phyloP scores from a whole-genome alignment of 2,113 vertebrate genomes.

The Pandion haliaetus region DNA sequence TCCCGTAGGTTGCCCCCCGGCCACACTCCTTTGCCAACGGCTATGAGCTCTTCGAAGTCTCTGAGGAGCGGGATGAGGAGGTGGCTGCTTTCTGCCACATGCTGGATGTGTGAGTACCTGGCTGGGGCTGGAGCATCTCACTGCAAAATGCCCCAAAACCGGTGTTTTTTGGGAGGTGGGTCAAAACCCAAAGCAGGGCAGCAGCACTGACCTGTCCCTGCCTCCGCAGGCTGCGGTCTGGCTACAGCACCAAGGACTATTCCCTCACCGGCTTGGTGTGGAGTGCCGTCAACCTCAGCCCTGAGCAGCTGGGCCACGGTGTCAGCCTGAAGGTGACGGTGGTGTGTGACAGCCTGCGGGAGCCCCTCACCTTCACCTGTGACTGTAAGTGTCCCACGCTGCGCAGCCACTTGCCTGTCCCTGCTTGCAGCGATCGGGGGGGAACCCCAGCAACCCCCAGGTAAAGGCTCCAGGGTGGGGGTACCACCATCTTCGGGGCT shows the following conservation, averaged over 20 bases:
- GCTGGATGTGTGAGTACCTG: constrained; percentile 88
- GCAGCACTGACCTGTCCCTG: neutral
- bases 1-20: constrained; percentile 64
- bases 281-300: constrained; percentile 81
- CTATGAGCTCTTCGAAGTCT: constrained; percentile 94
- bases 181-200: no score
- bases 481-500: neutral
- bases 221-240: constrained; percentile 79
- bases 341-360: constrained; percentile 79
- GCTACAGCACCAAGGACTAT: constrained; percentile 72
- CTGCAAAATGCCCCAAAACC: neutral
- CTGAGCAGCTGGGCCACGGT: constrained; percentile 83
- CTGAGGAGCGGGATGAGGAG: constrained; percentile 94
- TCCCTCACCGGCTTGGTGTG: constrained; percentile 86
- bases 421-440: neutral
- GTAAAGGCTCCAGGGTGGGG: no score
- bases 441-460: neutral
- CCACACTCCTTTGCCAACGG: constrained; percentile 76
- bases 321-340: constrained; percentile 90
- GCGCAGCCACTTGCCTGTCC: rapidly evolving
- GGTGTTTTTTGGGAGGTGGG: rapidly evolving
- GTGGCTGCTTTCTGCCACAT: constrained; percentile 96
- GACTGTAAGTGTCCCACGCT: constrained; percentile 77
- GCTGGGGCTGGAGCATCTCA: neutral
- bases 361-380: constrained; percentile 93